phyloP scores from a whole-genome alignment of 2,797 vertebrate species.

The Bovichtus diacanthus region DNA sequence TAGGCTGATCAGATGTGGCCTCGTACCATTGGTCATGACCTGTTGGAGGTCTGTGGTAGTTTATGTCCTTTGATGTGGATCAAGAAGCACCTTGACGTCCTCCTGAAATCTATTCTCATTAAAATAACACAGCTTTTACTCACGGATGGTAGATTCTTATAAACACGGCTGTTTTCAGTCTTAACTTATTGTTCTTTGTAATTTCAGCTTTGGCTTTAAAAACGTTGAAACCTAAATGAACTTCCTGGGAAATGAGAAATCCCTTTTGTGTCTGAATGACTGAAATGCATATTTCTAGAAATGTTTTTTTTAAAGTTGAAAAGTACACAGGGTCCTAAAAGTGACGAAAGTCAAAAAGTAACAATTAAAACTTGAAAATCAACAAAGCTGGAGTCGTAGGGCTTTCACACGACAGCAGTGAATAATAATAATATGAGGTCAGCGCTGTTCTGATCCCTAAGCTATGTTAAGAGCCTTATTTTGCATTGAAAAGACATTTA shows the following conservation, averaged over 20 bases:
- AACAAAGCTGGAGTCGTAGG: conserved; percentile 1
- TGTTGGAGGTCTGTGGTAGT: conserved; percentile 31
- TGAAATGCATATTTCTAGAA: not conserved
- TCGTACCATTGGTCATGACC: conserved; percentile 54
- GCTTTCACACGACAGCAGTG: conserved; percentile 26
- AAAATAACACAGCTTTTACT: conserved; percentile 4
- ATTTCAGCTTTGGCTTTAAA: conserved; percentile 40
- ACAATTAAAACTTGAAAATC: conserved; percentile 22
- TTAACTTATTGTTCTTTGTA: conserved; percentile 38
- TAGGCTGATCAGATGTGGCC: conserved; percentile 59
- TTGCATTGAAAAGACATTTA: conserved; percentile 71
- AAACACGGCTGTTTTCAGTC: not conserved
- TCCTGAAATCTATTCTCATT: conserved; percentile 33
- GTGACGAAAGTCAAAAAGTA: conserved; percentile 21
- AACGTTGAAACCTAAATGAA: conserved; percentile 13
- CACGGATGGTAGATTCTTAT: not conserved
- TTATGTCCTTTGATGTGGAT: conserved; percentile 60
- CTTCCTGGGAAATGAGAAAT: not conserved
- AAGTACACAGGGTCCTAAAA: not conserved
- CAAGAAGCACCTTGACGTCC: conserved; percentile 45
- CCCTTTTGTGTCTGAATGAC: not conserved
- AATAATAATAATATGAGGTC: conserved; percentile 60
- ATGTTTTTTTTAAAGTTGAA: not conserved
- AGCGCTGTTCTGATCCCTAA: conserved; percentile 68
- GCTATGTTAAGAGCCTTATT: conserved; percentile 82